phyloP scores from a whole-genome alignment of 2,888 invertebrate genomes.

The Pycnomerus fuliginosus region DNA sequence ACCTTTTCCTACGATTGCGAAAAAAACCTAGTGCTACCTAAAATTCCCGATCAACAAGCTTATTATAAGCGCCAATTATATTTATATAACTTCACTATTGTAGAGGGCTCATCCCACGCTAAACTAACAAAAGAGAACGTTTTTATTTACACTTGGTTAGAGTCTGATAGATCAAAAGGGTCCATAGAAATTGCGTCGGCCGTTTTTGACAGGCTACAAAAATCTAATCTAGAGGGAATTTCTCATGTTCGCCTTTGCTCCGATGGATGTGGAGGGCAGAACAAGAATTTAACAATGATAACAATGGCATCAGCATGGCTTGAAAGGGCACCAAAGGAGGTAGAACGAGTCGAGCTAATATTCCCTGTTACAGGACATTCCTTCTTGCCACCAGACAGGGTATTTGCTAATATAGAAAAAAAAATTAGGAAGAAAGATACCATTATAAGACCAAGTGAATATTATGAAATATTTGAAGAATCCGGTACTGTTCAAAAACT shows the following conservation, averaged over 20 bases:
- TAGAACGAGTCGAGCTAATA: neutral
- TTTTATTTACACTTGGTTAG: neutral
- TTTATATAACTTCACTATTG: neutral
- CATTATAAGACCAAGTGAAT: neutral
- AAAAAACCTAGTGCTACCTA: neutral
- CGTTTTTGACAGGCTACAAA: neutral
- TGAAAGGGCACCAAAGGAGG: neutral
- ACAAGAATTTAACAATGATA: neutral
- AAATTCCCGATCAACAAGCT: neutral
- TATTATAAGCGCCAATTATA: neutral
- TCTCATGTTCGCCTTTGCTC: neutral
- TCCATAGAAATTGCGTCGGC: neutral
- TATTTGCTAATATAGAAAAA: neutral
- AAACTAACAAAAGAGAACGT: neutral
- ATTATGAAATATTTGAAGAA: neutral
- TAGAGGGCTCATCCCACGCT: neutral
- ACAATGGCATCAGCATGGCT: neutral
- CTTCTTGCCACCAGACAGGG: neutral
- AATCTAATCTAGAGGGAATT: neutral
- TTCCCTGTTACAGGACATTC: neutral
- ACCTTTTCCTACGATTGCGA: neutral
- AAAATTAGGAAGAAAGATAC: neutral
- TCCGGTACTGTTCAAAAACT: neutral
- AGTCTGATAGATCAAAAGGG: neutral
- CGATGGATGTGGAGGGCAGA: neutral